These are phyloP conservation scores for Noturus placidus DNA, from an alignment of 2,113 vertebrate genomes.

Conservation along the genomic window DNA sequence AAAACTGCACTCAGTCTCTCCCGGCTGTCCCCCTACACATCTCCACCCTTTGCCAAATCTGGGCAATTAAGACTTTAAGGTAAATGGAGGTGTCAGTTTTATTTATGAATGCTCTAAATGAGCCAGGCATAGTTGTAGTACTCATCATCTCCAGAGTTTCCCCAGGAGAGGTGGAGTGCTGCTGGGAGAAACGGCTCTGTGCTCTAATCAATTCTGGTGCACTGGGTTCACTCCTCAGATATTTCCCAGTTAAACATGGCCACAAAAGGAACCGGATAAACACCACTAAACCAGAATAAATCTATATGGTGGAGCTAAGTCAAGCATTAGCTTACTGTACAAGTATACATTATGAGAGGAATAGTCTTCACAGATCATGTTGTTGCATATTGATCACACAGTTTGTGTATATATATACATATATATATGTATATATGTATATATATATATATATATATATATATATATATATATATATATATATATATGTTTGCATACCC, in stretches of 20 bases:
- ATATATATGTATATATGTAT: too few relatives aligned
- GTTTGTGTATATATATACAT: too few relatives aligned
- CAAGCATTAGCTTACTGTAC: slow-evolving; percentile 23
- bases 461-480: too few relatives aligned
- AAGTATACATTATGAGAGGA: slow-evolving; percentile 3
- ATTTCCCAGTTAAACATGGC: slow-evolving; percentile 48
- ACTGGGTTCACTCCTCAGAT: slow-evolving; percentile 47
- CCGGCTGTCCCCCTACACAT: not conserved
- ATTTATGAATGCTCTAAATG: slow-evolving; percentile 46
- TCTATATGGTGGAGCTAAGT: slow-evolving; percentile 39
- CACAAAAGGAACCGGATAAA: slow-evolving; percentile 45
- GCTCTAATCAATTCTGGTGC: slow-evolving; percentile 47
- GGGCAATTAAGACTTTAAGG: slow-evolving; percentile 49
- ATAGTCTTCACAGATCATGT: not conserved
- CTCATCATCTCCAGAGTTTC: slow-evolving; percentile 28
- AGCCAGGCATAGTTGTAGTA: slow-evolving; percentile 9
- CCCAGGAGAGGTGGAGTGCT: slow-evolving; percentile 21
- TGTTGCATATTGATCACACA: too few relatives aligned
- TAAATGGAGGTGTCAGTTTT: slow-evolving; percentile 44
- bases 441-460: too few relatives aligned
- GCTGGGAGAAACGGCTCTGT: slow-evolving; percentile 36
- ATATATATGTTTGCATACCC: too few relatives aligned
- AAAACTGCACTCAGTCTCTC: slow-evolving; percentile 18
- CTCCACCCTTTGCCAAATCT: slow-evolving; percentile 27
- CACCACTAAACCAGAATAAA: slow-evolving; percentile 44